A percentile compares a stretch with the other conserved stretches of the same genome.
These are phyloP conservation scores for Pangasius macronema DNA, from an alignment of 2,797 vertebrate genomes.

Conservation along the genomic window DNA sequence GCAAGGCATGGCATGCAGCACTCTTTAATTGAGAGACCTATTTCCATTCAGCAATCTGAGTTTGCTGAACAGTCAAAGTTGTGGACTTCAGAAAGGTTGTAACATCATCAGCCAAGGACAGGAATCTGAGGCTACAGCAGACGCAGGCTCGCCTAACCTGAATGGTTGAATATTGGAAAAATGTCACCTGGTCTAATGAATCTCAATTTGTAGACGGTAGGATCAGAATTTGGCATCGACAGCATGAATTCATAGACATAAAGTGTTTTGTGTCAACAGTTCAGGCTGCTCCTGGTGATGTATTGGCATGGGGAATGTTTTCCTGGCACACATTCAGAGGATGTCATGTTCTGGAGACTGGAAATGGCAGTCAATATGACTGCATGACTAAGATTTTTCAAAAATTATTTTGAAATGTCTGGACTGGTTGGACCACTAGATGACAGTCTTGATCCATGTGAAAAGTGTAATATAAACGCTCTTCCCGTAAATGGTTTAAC, in stretches of 20 bases:
- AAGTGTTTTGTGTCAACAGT: not conserved
- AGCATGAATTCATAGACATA: not conserved
- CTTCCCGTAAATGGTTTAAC: not conserved
- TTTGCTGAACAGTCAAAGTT: not conserved
- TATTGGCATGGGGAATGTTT: not conserved
- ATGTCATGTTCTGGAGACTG: not conserved
- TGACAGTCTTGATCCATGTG: slow-evolving; percentile 29
- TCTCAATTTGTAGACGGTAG: not conserved
- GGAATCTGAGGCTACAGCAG: not conserved
- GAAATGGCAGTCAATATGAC: not conserved
- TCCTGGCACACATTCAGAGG: not conserved
- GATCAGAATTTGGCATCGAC: not conserved
- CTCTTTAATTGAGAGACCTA: not conserved
- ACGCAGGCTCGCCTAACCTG: not conserved
- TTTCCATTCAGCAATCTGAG: not conserved
- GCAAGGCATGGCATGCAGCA: not conserved
- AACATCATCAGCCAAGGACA: not conserved
- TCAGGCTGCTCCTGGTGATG: not conserved
- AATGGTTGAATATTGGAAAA: not conserved
- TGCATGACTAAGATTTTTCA: not conserved
- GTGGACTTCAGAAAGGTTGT: not conserved
- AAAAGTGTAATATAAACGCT: not conserved
- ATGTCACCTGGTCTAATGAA: not conserved
- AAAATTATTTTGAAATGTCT: not conserved
- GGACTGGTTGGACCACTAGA: slow-evolving; percentile 29